Conservation (phyloP, 2,113 vertebrate species). For the Elephantulus edwardii region DNA sequence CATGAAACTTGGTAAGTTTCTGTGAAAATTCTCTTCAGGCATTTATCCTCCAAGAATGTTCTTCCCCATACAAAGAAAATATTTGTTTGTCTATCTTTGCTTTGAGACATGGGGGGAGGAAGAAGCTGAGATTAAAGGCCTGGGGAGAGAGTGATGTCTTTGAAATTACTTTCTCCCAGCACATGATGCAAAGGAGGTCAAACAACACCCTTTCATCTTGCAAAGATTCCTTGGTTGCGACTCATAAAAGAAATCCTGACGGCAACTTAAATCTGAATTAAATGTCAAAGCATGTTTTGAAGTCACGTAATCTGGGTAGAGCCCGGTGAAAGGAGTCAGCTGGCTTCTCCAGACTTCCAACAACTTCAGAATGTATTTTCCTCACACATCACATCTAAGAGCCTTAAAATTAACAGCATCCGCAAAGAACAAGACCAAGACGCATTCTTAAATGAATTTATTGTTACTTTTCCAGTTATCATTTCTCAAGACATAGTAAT, state of each 20-base stretch:
- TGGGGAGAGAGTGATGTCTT: conserved; percentile 42
- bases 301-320: neutral
- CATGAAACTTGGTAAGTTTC: conserved; percentile 38
- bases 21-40: conserved; percentile 8
- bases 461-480: neutral
- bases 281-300: conserved; percentile 2
- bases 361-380: neutral
- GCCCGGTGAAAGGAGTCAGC: neutral
- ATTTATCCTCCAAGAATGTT: conserved; percentile 47
- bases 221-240: conserved; percentile 44
- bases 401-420: neutral
- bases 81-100: conserved; percentile 57
- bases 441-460: neutral
- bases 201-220: conserved; percentile 58
- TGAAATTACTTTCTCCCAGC: conserved; percentile 50
- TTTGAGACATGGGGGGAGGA: conserved; percentile 30
- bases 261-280: conserved; percentile 24
- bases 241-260: conserved; percentile 10
- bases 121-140: conserved; percentile 53
- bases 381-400: neutral
- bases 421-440: neutral
- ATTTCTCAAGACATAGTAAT: neutral
- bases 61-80: conserved; percentile 57
- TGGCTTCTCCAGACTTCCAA: neutral
- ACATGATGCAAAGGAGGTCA: conserved; percentile 37